These are phyloP conservation scores for Agapornis roseicollis DNA, from an alignment of 2,113 vertebrate species.

Conservation along the genomic window DNA sequence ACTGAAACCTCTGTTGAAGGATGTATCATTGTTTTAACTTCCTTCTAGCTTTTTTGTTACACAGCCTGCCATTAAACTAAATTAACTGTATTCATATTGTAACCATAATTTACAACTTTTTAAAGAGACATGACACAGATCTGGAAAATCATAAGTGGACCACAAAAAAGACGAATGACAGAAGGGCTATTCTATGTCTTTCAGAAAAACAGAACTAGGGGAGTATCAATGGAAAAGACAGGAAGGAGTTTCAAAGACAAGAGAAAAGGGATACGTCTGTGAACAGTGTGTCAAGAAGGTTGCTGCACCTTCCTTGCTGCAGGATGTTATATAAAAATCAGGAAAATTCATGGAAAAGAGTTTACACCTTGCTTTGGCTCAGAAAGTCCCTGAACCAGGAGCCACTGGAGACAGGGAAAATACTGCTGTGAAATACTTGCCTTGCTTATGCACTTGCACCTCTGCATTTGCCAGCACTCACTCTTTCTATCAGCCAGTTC, in stretches of 20 bases:
- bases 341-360: background rate
- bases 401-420: background rate
- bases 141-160: background rate
- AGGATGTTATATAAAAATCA: background rate
- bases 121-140: background rate
- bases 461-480: background rate
- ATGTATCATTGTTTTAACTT: slow-evolving; percentile 54
- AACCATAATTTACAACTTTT: slow-evolving; percentile 2
- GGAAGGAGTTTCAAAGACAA: background rate
- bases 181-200: background rate
- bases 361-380: background rate
- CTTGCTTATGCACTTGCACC: background rate
- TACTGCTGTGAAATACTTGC: background rate
- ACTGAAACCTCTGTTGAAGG: slow-evolving; percentile 28
- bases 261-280: background rate
- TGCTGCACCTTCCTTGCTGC: background rate
- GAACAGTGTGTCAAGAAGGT: background rate
- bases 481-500: background rate
- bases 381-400: background rate
- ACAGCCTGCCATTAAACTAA: background rate
- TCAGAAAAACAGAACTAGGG: background rate
- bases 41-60: slow-evolving; percentile 13
- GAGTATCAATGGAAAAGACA: background rate
- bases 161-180: background rate
- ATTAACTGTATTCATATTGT: background rate